Percentiles rank a stretch among this genome's conserved stretches.
phyloP scores from a whole-genome alignment of 92 coral and sea anemone genomes.

The Porites lobata region DNA sequence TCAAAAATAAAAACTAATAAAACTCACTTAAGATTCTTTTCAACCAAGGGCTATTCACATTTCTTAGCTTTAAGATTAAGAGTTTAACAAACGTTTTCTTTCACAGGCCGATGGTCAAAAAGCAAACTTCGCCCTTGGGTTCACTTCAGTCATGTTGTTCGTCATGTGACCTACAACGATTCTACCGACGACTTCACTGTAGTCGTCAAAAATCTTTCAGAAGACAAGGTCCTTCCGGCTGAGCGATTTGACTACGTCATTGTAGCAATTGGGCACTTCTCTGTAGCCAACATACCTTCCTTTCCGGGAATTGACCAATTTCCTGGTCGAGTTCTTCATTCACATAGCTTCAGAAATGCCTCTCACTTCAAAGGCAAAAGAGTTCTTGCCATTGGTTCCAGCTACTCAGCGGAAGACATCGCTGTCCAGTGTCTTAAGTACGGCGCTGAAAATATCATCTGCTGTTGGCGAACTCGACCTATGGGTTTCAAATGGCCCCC shows the following conservation, averaged over 20 bases:
- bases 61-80: not conserved
- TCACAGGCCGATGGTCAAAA: slow-evolving; percentile 54
- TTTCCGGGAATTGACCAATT: slow-evolving; percentile 64
- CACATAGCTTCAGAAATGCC: slow-evolving; percentile 70
- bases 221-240: slow-evolving; percentile 52
- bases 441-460: slow-evolving; percentile 59
- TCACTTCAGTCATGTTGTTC: slow-evolving; percentile 56
- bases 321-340: slow-evolving; percentile 65
- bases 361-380: slow-evolving; percentile 46
- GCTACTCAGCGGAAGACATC: slow-evolving; percentile 73
- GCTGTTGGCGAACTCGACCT: slow-evolving; percentile 57
- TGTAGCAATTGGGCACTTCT: slow-evolving; percentile 68
- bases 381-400: slow-evolving; percentile 61
- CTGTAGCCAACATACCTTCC: slow-evolving; percentile 57
- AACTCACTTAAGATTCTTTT: no score
- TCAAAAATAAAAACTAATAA: no score
- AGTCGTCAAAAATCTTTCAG: slow-evolving; percentile 46
- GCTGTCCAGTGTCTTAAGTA: slow-evolving; percentile 64
- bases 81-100: not conserved
- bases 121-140: slow-evolving; percentile 37
- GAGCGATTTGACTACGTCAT: slow-evolving; percentile 63
- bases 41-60: no score
- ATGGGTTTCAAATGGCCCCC: slow-evolving; percentile 67
- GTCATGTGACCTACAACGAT: slow-evolving; percentile 49
- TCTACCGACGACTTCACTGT: slow-evolving; percentile 66